Base-by-base conservation (phyloP, 2,797 vertebrate species). In the Huso huso region DNA sequence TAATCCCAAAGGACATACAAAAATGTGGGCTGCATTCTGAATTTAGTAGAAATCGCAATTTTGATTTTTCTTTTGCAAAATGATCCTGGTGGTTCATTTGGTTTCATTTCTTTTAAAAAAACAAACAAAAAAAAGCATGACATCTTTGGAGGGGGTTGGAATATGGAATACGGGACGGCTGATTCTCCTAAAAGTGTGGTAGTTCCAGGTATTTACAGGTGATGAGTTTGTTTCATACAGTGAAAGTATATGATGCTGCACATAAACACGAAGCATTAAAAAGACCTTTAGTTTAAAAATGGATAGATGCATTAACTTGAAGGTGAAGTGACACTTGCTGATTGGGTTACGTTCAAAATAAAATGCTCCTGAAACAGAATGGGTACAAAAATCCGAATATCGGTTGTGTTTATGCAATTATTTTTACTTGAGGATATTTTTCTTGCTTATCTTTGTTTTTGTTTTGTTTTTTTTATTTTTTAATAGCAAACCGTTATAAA, bases 331-430 rank as follows among this genome's bases (percentile, higher is more conserved):
- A 57, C 58, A 70, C 52, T 71, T 66, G 6, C 55, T 48, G 50
- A 50, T 69, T 64, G n/a, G 60, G 51, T 69, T 51, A 60, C 48
- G 66, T 68, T 68, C 66, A 70, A 71, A 70, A 72, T 68, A 70
- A 72, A 69, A 71, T 74, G 75, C 73, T 75, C 75, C 72, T 57
- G 2, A 76, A 73, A 71, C 75, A 73, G 71, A 73, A 80, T 81
- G 84, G 81, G 83, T 92, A 90, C 91, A 92, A 91, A 91, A 90
- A 90, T 90, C 86, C 84, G 89, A 92, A 91, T 91, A 85, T 91
- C 87, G 81, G 83, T 88, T 81, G 80, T 83, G 88, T 91, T 90
- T 83, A 87, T 83, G 84, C 88, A 86, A 84, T 78, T 82, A 77
- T 71, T 63, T 64, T 84, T 82, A 71, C 73, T 83, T 87, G 83